These are phyloP conservation scores for Cladopsammia gracilis DNA, from an alignment of 64 coral and sea anemone species.

Conservation along the genomic window DNA sequence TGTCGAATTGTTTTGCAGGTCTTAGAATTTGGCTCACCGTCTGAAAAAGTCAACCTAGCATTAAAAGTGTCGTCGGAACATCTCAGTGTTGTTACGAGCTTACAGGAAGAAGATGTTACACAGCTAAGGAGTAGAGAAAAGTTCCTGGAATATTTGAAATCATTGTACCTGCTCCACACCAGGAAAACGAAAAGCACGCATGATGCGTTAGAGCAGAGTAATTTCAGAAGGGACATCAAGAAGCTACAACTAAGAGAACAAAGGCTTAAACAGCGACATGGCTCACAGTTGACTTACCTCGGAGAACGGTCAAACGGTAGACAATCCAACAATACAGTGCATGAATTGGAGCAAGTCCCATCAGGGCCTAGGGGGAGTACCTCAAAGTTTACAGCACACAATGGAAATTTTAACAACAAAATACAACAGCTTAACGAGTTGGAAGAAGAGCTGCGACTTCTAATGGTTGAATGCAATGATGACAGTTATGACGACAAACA, in stretches of 20 bases:
- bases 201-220: neutral
- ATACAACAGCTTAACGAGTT: conserved; percentile 26
- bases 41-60: conserved; percentile 52
- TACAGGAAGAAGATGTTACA: conserved; percentile 29
- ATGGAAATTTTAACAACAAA: neutral
- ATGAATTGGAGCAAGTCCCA: neutral
- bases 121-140: neutral
- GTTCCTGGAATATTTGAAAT: conserved; percentile 21
- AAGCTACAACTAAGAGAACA: neutral
- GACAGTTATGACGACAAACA: neutral
- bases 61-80: conserved; percentile 40
- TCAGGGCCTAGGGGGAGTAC: neutral
- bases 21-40: conserved; percentile 45
- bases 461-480: neutral
- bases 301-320: neutral
- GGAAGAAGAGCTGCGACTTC: conserved; percentile 18
- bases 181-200: neutral
- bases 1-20: conserved; percentile 38
- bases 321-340: neutral
- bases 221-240: neutral
- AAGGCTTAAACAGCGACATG: neutral
- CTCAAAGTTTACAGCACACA: neutral
- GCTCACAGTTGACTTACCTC: conserved; percentile 5
- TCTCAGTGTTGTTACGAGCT: neutral
- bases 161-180: conserved; percentile 5